A percentile compares a stretch with the other conserved stretches of the same genome.
Conservation (phyloP, 2,888 invertebrate genomes). For the Parnassius orleans region DNA sequence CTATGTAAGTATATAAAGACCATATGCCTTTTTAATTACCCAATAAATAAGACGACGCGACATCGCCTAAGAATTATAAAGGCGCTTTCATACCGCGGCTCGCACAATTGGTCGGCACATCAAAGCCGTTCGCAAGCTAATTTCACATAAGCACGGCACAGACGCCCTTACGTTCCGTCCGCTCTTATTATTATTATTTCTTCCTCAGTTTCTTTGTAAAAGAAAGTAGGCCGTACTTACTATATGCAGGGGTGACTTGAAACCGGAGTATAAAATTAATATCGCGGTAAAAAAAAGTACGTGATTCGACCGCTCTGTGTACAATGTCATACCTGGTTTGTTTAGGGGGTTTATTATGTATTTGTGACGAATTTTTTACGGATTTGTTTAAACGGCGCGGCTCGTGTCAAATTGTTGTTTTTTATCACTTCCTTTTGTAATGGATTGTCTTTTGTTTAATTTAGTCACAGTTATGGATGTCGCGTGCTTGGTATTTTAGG, state of each 20-base stretch:
- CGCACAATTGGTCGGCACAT: constrained; percentile 72
- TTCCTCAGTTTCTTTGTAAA: constrained; percentile 69
- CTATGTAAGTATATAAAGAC: constrained; percentile 30
- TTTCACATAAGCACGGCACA: constrained; percentile 75
- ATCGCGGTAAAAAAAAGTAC: constrained; percentile 64
- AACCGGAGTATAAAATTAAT: constrained; percentile 78
- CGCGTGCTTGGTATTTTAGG: constrained; percentile 13
- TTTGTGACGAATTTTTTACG: constrained; percentile 68
- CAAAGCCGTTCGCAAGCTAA: constrained; percentile 74
- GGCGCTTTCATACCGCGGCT: constrained; percentile 61
- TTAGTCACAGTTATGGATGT: constrained; percentile 13
- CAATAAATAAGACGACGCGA: constrained; percentile 43
- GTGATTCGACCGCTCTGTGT: constrained; percentile 69
- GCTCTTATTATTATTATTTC: constrained; percentile 67
- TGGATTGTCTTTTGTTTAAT: constrained; percentile 24
- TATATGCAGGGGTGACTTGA: constrained; percentile 62
- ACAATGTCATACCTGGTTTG: constrained; percentile 65
- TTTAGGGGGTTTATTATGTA: constrained; percentile 74
- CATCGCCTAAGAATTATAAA: constrained; percentile 65
- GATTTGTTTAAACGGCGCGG: constrained; percentile 57
- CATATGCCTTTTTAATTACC: constrained; percentile 42
- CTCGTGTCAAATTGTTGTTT: constrained; percentile 73
- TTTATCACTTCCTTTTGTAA: constrained; percentile 35
- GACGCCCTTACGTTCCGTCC: constrained; percentile 66
- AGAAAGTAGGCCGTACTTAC: constrained; percentile 62